Evolutionary conservation across 2,888 invertebrate species (phyloP).

Genomic region (Drosophila bunnanda): DNA sequence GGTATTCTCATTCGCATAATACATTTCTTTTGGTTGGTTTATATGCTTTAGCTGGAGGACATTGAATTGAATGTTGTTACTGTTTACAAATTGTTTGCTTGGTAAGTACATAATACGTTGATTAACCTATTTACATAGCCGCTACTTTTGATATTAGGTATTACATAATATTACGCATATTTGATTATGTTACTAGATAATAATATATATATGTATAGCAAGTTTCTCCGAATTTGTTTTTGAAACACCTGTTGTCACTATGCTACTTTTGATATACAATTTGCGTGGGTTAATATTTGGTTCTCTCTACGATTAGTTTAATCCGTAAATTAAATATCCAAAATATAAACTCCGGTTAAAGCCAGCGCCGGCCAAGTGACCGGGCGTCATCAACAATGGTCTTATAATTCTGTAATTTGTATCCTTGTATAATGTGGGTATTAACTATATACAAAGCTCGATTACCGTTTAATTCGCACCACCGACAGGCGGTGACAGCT

Average conservation of each 20-base stretch:
- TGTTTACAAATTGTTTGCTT: slow-evolving; percentile 46
- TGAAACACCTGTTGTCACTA: slow-evolving; percentile 74
- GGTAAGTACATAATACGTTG: slow-evolving; percentile 58
- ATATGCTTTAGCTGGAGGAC: slow-evolving; percentile 75
- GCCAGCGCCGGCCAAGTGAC: slow-evolving; percentile 15
- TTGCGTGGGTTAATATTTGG: slow-evolving; percentile 51
- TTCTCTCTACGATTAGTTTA: slow-evolving; percentile 32
- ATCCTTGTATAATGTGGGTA: slow-evolving; percentile 33
- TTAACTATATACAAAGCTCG: slow-evolving; percentile 76
- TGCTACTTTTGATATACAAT: slow-evolving; percentile 62
- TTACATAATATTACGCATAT: slow-evolving; percentile 39
- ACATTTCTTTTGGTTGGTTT: slow-evolving; percentile 67
- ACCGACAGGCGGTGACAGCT: slow-evolving; percentile 34
- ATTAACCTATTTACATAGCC: slow-evolving; percentile 68
- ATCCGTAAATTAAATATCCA: slow-evolving; percentile 43
- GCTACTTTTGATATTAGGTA: slow-evolving; percentile 56
- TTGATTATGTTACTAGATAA: slow-evolving; percentile 46
- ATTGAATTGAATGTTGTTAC: slow-evolving; percentile 72
- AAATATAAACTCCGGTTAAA: slow-evolving; percentile 57
- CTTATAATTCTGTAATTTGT: slow-evolving; percentile 35
- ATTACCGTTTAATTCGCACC: slow-evolving; percentile 49
- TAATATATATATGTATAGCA: slow-evolving; percentile 15
- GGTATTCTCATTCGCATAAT: slow-evolving; percentile 65
- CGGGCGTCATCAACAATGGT: slow-evolving; percentile 49
- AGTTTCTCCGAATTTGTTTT: slow-evolving; percentile 54